These are phyloP conservation scores for Amphibalanus amphitrite DNA, from an alignment of 1,140 invertebrate species.

Conservation along the genomic window DNA sequence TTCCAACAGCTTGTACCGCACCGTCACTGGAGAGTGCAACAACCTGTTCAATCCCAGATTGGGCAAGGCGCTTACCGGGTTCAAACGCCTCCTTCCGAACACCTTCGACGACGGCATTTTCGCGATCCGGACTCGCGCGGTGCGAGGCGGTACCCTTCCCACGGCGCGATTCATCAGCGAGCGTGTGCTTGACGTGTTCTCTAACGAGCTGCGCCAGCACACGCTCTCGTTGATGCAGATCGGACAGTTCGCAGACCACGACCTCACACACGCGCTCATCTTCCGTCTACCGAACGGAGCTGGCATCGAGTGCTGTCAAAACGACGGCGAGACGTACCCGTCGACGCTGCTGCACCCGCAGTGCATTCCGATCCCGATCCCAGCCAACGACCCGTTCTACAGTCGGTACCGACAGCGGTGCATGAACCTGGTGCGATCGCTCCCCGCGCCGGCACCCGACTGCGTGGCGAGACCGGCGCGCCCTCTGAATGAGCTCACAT, in stretches of 20 bases:
- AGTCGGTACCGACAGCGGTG: slow-evolving; percentile 30
- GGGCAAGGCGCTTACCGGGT: slow-evolving; percentile 67
- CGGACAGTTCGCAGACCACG: slow-evolving; percentile 65
- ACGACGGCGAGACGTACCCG: slow-evolving; percentile 7
- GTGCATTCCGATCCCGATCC: slow-evolving; percentile 69
- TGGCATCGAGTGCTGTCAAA: slow-evolving; percentile 17
- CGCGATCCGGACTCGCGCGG: slow-evolving; percentile 36
- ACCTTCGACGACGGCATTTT: slow-evolving; percentile 76
- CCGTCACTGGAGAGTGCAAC: slow-evolving; percentile 73
- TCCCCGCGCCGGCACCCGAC: slow-evolving; percentile 25
- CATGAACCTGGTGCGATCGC: slow-evolving; percentile 68
- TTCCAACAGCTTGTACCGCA: slow-evolving; percentile 35
- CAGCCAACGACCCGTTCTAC: slow-evolving; percentile 16
- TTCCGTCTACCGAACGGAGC: slow-evolving; percentile 6
- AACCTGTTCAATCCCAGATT: slow-evolving; percentile 68
- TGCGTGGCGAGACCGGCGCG: neutral
- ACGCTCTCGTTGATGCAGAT: slow-evolving; percentile 55
- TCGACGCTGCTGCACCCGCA: slow-evolving; percentile 10
- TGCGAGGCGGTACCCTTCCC: slow-evolving; percentile 31
- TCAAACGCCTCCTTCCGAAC: slow-evolving; percentile 64
- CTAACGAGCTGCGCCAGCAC: slow-evolving; percentile 19
- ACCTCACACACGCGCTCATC: slow-evolving; percentile 34
- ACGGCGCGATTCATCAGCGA: slow-evolving; percentile 54
- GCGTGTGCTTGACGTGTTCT: slow-evolving; percentile 27
- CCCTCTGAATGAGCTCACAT: slow-evolving; percentile 59